A percentile compares a stretch with the other conserved stretches of the same genome.
phyloP scores from a whole-genome alignment of 92 coral and sea anemone species.

The Blastomussa wellsi region DNA sequence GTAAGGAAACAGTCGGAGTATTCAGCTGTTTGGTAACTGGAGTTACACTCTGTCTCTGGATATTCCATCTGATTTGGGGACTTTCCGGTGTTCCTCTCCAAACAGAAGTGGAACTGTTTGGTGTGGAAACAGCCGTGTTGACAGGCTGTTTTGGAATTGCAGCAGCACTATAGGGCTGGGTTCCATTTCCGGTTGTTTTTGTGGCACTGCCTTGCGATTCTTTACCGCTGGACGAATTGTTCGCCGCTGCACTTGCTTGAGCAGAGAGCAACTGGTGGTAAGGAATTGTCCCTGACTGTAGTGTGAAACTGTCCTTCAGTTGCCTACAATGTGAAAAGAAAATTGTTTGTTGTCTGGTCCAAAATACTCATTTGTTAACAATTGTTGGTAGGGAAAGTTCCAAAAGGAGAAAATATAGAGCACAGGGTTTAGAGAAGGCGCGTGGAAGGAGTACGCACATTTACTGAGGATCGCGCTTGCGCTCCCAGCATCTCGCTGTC shows the following conservation, averaged over 20 bases:
- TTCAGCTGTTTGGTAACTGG: background rate
- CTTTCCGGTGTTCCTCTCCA: background rate
- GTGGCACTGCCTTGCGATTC: background rate
- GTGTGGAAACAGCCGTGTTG: background rate
- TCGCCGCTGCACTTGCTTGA: background rate
- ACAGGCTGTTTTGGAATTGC: background rate
- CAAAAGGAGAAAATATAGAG: background rate
- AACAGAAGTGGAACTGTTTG: background rate
- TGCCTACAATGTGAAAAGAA: conserved; percentile 9
- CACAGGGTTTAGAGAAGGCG: no score
- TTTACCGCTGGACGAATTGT: background rate
- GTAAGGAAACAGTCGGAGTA: background rate
- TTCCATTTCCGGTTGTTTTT: background rate
- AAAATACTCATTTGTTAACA: background rate
- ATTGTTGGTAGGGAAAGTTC: background rate
- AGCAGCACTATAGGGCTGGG: background rate
- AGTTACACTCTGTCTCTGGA: background rate
- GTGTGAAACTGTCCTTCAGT: background rate
- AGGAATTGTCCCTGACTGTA: conserved; percentile 16
- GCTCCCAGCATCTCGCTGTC: no score
- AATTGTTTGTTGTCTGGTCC: background rate
- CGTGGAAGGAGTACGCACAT: no score
- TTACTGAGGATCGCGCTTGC: no score
- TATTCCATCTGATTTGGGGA: background rate
- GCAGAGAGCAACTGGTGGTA: background rate